Evolutionary conservation across 1,140 invertebrate species (phyloP), one percentile per base, ranked within the genome.

Genomic region (Drosophila santomea): DNA sequence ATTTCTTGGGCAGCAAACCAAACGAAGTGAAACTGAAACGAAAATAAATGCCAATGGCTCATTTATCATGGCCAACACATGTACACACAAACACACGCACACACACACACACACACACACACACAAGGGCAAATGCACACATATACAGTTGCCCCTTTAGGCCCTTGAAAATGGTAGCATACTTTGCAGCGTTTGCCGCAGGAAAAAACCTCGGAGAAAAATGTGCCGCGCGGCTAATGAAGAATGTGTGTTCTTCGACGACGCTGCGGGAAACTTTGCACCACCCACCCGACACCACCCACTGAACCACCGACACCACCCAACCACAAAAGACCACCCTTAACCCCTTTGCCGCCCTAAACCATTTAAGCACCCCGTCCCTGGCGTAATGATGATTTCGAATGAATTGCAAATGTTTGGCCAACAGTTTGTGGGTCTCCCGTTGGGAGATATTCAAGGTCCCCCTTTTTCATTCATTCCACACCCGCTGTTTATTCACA

Each of bases 41-140:
- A 80, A 75, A 80, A 80, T 80, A 80, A 74, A 80, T 80, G 78
- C 78, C 78, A 80, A 80, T 69, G 78, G 48, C 78, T 80, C 77
- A 80, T 80, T 80, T 80, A 80, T 80, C 78, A 80, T 78, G 67
- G 76, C 48, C 60, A 36, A 43, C 25, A 71, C 41, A 44, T 36
- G 32, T 41, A 50, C 39, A 52, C 44, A 57, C 41, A 39, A 8
- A 60, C 15, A 56, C 41, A 45, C 39, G 15, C 32, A 28, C 54
- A 32, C 25, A 59, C 38, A 3, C 38, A 58, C n/a, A 6, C 45
- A 17, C 32, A 28, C 36, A 32, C 25, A 58, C 12, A 5, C 23
- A 55, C 38, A 55, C 17, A 25, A n/a, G 20, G 38, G 57, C 54
- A 56, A 48, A 20, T 12, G 14, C 55, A 50, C 59, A 57, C 47